These are phyloP conservation scores for Orestias chungarensis DNA, from an alignment of 2,797 vertebrate genomes.

Conservation along the genomic window DNA sequence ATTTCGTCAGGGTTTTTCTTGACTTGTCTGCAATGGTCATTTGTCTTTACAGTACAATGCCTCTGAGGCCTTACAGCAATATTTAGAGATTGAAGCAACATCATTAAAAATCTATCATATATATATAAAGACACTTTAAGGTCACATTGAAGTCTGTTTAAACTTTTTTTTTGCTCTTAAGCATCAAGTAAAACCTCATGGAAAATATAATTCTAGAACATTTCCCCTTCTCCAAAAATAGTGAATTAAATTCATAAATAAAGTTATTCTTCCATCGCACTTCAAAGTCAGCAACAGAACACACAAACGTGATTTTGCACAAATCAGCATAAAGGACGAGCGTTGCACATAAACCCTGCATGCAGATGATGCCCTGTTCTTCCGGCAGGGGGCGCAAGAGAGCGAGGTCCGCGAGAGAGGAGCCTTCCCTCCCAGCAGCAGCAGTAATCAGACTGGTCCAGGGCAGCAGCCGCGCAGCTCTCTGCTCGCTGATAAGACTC, in stretches of 20 bases:
- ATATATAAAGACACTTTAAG: too few species aligned
- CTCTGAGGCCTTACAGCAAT: too few species aligned
- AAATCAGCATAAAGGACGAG: constrained; percentile 29
- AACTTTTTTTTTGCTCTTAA: not conserved
- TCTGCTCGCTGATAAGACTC: constrained; percentile 76
- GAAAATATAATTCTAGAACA: too few species aligned
- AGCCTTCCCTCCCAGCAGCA: constrained; percentile 45
- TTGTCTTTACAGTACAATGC: too few species aligned
- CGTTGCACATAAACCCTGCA: constrained; percentile 24
- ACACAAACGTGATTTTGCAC: constrained; percentile 38
- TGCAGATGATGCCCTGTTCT: constrained; percentile 53
- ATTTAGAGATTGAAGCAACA: too few species aligned
- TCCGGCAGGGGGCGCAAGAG: constrained; percentile 74
- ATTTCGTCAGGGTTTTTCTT: too few species aligned
- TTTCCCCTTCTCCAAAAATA: not conserved
- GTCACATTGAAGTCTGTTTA: too few species aligned
- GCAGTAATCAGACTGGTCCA: constrained; percentile 77
- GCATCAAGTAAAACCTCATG: too few species aligned
- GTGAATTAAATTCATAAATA: not conserved
- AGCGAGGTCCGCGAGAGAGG: constrained; percentile 33
- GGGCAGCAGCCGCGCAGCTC: constrained; percentile 65
- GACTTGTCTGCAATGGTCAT: too few species aligned
- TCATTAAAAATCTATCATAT: too few species aligned
- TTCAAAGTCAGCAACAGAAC: not conserved
- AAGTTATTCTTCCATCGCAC: not conserved